Evolutionary conservation across 2,888 invertebrate species (phyloP).

Genomic region (Drosophila anceps): DNA sequence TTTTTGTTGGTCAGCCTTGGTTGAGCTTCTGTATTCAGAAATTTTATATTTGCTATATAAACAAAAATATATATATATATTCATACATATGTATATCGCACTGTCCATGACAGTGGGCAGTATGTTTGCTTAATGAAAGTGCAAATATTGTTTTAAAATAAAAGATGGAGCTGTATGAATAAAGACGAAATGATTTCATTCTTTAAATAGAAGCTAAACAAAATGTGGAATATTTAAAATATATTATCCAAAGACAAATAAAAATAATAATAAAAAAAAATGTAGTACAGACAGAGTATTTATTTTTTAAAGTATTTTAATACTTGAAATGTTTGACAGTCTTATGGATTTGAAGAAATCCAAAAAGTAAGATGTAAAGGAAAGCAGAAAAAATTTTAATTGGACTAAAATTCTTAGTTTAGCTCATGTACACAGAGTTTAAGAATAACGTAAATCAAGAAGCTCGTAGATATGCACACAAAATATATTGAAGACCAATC

Average conservation of each 20-base stretch:
- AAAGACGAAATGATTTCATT: background rate
- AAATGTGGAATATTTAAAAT: background rate
- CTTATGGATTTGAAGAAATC: background rate
- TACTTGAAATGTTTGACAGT: background rate
- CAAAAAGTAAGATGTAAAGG: no score
- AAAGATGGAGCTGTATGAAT: background rate
- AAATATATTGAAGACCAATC: background rate
- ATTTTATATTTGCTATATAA: slow-evolving; percentile 55
- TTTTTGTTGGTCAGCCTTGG: slow-evolving; percentile 54
- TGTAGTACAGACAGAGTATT: no score
- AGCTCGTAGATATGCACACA: no score
- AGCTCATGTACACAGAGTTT: no score
- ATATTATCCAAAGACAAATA: background rate
- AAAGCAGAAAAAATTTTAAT: background rate
- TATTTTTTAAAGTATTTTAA: no score
- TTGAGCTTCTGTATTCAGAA: slow-evolving; percentile 51
- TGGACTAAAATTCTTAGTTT: no score
- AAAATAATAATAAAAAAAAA: no score
- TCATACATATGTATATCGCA: slow-evolving; percentile 12
- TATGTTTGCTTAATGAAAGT: slow-evolving; percentile 57
- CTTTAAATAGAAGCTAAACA: background rate
- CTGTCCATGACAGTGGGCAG: slow-evolving; percentile 30
- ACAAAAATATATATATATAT: slow-evolving; percentile 14
- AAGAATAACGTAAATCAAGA: no score
- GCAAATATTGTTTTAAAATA: slow-evolving; percentile 24